These are phyloP conservation scores for Euglossa dilemma DNA, from an alignment of 1,140 invertebrate genomes.

Conservation along the genomic window DNA sequence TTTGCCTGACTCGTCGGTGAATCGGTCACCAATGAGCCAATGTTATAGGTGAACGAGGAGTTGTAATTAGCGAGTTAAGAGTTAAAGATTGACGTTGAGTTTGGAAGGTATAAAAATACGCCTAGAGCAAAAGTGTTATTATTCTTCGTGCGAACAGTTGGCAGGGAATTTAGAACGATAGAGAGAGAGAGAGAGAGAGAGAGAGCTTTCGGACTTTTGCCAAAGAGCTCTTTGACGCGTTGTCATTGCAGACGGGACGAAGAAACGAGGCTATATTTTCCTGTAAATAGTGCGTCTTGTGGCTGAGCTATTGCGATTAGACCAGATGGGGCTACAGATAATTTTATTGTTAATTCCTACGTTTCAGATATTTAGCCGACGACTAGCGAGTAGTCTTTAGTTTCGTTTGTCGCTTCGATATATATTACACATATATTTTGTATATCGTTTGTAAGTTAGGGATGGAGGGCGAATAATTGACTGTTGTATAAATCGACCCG, in stretches of 20 bases:
- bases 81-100: not conserved
- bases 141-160: not conserved
- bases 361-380: constrained; percentile 19
- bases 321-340: constrained; percentile 3
- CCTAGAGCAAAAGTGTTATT: not conserved
- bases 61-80: not conserved
- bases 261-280: constrained; percentile 20
- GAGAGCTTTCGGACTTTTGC: not conserved
- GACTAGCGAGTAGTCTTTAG: constrained; percentile 16
- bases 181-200: no score
- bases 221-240: not conserved
- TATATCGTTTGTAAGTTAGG: constrained; percentile 47
- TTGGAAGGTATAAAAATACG: not conserved
- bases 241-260: not conserved
- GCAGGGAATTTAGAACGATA: not conserved
- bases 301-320: not conserved
- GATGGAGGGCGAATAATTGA: constrained; percentile 18
- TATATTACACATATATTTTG: constrained; percentile 50
- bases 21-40: not conserved
- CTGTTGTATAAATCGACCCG: constrained; percentile 48
- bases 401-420: constrained; percentile 44
- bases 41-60: not conserved
- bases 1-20: not conserved
- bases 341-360: constrained; percentile 31
- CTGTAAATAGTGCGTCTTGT: constrained; percentile 33